Conservation (phyloP, 2,113 vertebrate genomes). For the Actenoides lindsayi region DNA sequence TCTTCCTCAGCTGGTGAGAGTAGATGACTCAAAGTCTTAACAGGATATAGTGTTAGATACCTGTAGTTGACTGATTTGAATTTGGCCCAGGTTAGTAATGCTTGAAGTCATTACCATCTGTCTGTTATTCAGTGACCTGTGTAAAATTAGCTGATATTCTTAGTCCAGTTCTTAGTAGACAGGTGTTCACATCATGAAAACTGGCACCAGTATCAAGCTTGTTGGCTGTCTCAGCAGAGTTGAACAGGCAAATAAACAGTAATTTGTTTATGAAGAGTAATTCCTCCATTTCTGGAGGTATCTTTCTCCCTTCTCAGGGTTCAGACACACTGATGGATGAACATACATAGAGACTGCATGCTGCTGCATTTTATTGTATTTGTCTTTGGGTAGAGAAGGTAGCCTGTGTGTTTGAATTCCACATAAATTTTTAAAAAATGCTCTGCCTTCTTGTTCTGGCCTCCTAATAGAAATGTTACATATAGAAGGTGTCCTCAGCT, state of each 20-base stretch:
- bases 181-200: conserved; percentile 64
- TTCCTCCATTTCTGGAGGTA: neutral
- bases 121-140: conserved; percentile 54
- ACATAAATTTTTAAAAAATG: neutral
- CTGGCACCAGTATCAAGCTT: conserved; percentile 32
- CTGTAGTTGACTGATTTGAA: conserved; percentile 58
- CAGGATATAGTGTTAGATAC: conserved; percentile 62
- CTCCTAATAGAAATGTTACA: neutral
- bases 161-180: conserved; percentile 48
- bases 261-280: neutral
- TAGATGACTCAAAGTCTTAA: conserved; percentile 59
- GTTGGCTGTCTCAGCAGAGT: conserved; percentile 21
- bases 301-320: neutral
- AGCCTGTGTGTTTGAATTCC: neutral
- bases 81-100: conserved; percentile 50
- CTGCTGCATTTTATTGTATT: neutral
- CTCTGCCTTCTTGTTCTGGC: neutral
- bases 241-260: neutral
- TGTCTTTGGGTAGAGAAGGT: neutral
- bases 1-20: conserved; percentile 44
- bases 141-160: conserved; percentile 60
- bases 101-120: conserved; percentile 73
- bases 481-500: neutral
- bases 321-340: neutral
- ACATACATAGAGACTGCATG: neutral